Evolutionary conservation across 1,140 invertebrate genomes (phyloP), one percentile per base, ranked within the genome.

Genomic region (Conus ventricosus): DNA sequence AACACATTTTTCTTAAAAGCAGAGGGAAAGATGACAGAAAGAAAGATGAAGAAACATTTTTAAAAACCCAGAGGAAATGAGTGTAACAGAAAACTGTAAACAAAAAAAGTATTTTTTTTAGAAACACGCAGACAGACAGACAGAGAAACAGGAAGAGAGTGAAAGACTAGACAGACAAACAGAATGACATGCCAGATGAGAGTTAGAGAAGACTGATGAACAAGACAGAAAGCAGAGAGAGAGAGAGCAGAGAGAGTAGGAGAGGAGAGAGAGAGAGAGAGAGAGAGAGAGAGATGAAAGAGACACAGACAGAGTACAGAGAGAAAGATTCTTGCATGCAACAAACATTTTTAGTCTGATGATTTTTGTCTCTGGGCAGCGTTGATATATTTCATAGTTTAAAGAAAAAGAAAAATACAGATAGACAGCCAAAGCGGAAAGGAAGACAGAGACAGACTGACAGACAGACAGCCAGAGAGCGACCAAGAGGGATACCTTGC

Each of bases 271-370:
- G 17, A 71, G 0, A 71, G 67, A 71, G 0, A 71, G 7, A 71
- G 67, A 71, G 20, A 71, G 67, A 71, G 67, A 71, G 67, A 71
- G 13, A 71, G 67, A 60, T 60, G 13, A 23, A n/a, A 71, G 67
- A 71, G 67, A 71, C 0, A 71, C 4, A 71, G 67, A 71, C 17
- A 71, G 67, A 71, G 67, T 10, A 71, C 67, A 71, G 67, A 71
- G 8, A 71, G 67, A 71, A 39, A 78, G 13, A 6, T 20, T 20
- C 60, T 89, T 92, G n/a, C 90, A 89, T 13, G 91, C 87, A 8
- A 95, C 93, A 91, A 95, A 96, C 13, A 93, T 91, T 88, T 96
- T 95, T 54, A 96, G 39, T 94, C 84, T 95, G 95, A 87, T 95
- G 95, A 84, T 94, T 94, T 95, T 95, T 91, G 89, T 94, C 92